These are phyloP conservation scores for Helleia helle DNA, from an alignment of 2,888 invertebrate species.

Conservation along the genomic window DNA sequence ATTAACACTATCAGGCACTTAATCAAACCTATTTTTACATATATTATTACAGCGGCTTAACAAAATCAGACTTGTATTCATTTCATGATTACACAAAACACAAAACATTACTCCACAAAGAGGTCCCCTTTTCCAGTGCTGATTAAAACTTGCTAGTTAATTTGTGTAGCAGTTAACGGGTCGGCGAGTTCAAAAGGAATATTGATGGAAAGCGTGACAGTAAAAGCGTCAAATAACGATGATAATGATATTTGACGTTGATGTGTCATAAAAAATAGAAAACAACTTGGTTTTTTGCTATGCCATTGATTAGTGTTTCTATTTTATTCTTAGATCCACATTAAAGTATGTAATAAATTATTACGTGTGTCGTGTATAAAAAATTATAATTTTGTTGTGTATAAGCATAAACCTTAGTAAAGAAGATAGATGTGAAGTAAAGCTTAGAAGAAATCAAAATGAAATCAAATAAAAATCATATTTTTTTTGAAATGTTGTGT, in stretches of 20 bases:
- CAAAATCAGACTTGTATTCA: too few species aligned
- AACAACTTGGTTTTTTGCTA: not conserved
- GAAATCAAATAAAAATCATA: too few species aligned
- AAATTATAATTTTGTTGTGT: too few species aligned
- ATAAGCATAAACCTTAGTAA: too few species aligned
- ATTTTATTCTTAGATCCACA: not conserved
- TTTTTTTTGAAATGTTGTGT: too few species aligned
- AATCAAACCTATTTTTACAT: too few species aligned
- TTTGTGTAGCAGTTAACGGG: not conserved
- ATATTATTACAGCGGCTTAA: too few species aligned
- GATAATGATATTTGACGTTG: slow-evolving; percentile 9
- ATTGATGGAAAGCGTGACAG: slow-evolving; percentile 6
- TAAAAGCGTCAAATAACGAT: slow-evolving; percentile 3
- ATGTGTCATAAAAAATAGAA: slow-evolving; percentile 4
- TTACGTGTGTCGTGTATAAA: too few species aligned
- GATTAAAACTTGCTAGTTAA: slow-evolving; percentile 3
- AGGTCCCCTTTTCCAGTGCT: not conserved
- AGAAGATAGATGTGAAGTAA: too few species aligned
- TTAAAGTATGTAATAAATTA: too few species aligned
- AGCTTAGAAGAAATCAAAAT: too few species aligned
- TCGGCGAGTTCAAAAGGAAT: slow-evolving; percentile 4
- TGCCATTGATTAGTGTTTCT: not conserved
- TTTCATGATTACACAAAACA: slow-evolving; percentile 2
- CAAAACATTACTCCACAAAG: not conserved
- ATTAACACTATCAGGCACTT: too few species aligned